Base-by-base conservation (phyloP, 2,113 vertebrate species). In the Eupsittula cactorum region DNA sequence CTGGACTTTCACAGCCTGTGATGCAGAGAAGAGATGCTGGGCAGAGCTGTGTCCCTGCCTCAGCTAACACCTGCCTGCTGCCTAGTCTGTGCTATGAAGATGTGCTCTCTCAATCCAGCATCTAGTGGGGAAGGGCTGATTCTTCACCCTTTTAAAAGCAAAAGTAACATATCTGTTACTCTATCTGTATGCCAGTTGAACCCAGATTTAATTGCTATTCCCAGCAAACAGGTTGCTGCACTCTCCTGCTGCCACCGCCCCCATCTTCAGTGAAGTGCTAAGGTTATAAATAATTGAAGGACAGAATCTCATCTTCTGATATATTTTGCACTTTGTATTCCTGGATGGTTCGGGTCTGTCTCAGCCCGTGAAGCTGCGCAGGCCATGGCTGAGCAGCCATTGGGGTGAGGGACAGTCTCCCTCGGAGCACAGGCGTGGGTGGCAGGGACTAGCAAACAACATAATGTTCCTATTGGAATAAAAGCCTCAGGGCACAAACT, bases 231-330 rank as follows among this genome's bases (percentile, higher is more conserved):
- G 31, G 39, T 79, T 84, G 69, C 81, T 79, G 70, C 35, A 23
- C 47, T 91, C 60, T 68, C 13, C 35, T 80, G 81, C 31, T 68
- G 62, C 69, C 57, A 55, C 74, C 3, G 1, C 8, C 16, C 35
- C 10, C 2, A 0, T 50, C 28, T 68, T 77, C 60, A 57, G 39
- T 11, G 59, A 52, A 46, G 19, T 69, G 28, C 74, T 64, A 42
- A 77, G 28, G 29, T 16, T 62, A 50, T 76, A 92, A 94, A 74
- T 92, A 93, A 93, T 46, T 59, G 41, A 91, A 87, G 35, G 47
- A 4, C 57, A 69, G 57, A 41, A 62, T 69, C 35, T 92, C 31
- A 41, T 71, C n/a, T 91, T 29, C 69, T 64, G 24, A 17, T 0
- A 1, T 20, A 65, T 60, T 82, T 64, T 73, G 44, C 74, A 31